phyloP scores from a whole-genome alignment of 2,797 vertebrate genomes.

The Sebastes matsubarae region DNA sequence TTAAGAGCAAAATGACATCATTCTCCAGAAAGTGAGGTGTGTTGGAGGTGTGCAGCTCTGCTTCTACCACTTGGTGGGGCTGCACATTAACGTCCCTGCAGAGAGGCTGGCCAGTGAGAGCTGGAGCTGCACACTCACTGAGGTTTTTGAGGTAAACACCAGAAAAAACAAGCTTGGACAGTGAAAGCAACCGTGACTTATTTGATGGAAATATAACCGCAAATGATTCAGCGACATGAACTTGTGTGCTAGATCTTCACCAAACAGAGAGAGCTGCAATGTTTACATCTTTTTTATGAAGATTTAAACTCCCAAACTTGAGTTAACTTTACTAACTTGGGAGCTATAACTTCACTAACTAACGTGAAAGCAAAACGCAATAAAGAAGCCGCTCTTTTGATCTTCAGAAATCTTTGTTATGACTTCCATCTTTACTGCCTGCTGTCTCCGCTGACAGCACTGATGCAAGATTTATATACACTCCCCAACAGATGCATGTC shows the following conservation, averaged over 20 bases:
- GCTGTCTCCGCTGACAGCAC: constrained; percentile 22
- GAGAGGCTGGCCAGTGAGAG: background rate
- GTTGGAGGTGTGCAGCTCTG: background rate
- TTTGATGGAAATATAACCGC: background rate
- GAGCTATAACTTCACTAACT: background rate
- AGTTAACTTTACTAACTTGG: background rate
- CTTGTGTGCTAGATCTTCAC: background rate
- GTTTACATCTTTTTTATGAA: background rate
- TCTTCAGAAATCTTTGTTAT: background rate
- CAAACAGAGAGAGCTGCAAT: background rate
- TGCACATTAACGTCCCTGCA: constrained; percentile 10
- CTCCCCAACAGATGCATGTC: constrained; percentile 30
- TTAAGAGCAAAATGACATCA: background rate
- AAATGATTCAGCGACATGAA: background rate
- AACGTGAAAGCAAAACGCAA: background rate
- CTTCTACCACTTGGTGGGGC: constrained; percentile 66
- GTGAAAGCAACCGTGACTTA: background rate
- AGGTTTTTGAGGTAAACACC: constrained; percentile 36
- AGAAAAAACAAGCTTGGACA: background rate
- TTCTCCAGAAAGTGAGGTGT: no score
- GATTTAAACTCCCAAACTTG: background rate
- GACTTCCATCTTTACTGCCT: constrained; percentile 10
- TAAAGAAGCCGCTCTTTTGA: background rate
- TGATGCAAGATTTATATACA: constrained; percentile 22
- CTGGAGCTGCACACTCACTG: background rate